Evolutionary conservation across 1,140 invertebrate genomes (phyloP).

Genomic region (Ceratina australensis): DNA sequence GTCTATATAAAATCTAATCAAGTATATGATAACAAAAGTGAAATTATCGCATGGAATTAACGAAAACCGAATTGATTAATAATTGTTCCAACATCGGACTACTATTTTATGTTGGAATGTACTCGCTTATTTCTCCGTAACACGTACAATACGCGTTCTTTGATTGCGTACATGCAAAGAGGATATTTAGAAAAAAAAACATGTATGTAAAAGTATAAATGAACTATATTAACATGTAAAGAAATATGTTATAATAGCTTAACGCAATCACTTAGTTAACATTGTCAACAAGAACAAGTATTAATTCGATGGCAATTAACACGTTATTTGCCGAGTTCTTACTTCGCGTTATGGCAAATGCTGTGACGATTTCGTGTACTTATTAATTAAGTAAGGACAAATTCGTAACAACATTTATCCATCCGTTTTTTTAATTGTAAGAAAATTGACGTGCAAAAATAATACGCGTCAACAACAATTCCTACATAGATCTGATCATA

Average conservation of each 20-base stretch:
- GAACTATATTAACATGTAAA: conserved; percentile 41
- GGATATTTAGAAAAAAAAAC: conserved; percentile 33
- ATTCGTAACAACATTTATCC: not conserved
- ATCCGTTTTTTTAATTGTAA: not conserved
- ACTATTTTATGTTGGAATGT: too few species aligned
- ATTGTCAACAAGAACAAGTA: conserved; percentile 12
- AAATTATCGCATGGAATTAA: too few species aligned
- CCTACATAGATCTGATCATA: not conserved
- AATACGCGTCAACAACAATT: not conserved
- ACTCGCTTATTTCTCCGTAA: not conserved
- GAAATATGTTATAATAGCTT: conserved; percentile 37
- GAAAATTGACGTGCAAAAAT: not conserved
- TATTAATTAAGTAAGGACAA: not conserved
- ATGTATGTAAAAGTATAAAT: conserved; percentile 29
- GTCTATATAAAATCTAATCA: too few species aligned
- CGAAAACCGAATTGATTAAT: too few species aligned
- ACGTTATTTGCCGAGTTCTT: conserved; percentile 13
- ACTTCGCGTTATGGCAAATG: not conserved
- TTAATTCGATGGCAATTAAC: conserved; percentile 5
- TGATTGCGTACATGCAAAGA: too few species aligned
- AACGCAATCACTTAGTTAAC: conserved; percentile 33
- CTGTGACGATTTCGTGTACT: not conserved
- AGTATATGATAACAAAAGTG: too few species aligned
- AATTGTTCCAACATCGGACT: too few species aligned
- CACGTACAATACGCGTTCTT: not conserved